Evolutionary conservation across 1,140 invertebrate species (phyloP).

Genomic region (Neotoxoptera formosana): DNA sequence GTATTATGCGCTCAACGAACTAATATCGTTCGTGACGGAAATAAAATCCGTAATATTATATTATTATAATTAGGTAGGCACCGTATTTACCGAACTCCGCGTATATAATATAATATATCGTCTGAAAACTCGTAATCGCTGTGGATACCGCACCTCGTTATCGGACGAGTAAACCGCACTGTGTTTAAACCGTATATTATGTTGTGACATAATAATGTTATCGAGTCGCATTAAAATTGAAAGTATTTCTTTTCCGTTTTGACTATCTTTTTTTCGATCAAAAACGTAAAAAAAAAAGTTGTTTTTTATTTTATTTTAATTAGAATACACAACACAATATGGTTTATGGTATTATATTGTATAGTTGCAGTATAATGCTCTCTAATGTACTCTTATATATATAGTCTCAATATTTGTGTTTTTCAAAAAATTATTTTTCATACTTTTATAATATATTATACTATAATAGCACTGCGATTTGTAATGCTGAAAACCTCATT

Average conservation of each 20-base stretch:
- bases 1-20: background rate
- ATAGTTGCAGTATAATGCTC: too few species aligned
- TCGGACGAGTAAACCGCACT: background rate
- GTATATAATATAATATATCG: background rate
- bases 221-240: background rate
- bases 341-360: too few species aligned
- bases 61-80: background rate
- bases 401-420: too few species aligned
- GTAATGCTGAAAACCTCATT: too few species aligned
- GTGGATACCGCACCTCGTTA: background rate
- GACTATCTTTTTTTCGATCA: background rate
- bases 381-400: too few species aligned
- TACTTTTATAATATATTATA: too few species aligned
- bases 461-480: too few species aligned
- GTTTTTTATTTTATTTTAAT: background rate
- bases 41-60: background rate
- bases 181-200: background rate
- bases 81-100: background rate
- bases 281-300: background rate
- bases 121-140: background rate
- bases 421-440: too few species aligned
- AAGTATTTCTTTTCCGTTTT: background rate
- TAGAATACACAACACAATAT: background rate
- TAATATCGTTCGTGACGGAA: background rate
- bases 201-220: background rate